A percentile compares a stretch with the other conserved stretches of the same genome.
Evolutionary conservation across 1,140 invertebrate species (phyloP).

Genomic region (Caenorhabditis brenneri): DNA sequence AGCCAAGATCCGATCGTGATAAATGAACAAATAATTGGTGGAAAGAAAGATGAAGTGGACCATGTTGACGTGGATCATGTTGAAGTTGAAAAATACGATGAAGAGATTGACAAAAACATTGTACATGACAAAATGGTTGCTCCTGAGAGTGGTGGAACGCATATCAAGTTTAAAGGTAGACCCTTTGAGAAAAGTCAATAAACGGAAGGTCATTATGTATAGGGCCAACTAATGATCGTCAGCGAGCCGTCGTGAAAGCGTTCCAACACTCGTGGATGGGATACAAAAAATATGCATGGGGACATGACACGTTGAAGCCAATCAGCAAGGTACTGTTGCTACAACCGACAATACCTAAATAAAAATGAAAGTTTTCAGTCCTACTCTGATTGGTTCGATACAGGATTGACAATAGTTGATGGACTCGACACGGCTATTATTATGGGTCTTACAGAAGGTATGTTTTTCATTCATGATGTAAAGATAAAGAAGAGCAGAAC

Average conservation of each 20-base stretch:
- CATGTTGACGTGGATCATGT: not conserved
- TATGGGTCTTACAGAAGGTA: slow-evolving; percentile 86
- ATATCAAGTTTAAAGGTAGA: not conserved
- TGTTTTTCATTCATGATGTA: slow-evolving; percentile 14
- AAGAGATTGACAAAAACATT: not conserved
- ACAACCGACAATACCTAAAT: not conserved
- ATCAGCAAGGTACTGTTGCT: slow-evolving; percentile 74
- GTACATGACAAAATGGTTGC: not conserved
- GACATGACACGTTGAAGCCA: slow-evolving; percentile 89
- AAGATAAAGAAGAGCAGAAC: no score
- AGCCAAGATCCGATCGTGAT: not conserved
- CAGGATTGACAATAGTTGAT: slow-evolving; percentile 84
- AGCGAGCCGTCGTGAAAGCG: slow-evolving; percentile 82
- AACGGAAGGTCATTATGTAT: slow-evolving; percentile 59
- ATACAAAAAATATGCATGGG: slow-evolving; percentile 89
- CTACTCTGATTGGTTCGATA: slow-evolving; percentile 86
- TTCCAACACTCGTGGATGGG: slow-evolving; percentile 89
- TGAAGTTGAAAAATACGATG: not conserved
- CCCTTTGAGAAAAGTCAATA: not conserved
- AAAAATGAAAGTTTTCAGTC: slow-evolving; percentile 60
- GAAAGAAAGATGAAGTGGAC: not conserved
- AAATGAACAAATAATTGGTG: slow-evolving; percentile 19
- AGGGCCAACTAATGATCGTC: slow-evolving; percentile 81
- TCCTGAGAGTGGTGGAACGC: not conserved
- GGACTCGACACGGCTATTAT: slow-evolving; percentile 88